Base-by-base conservation (phyloP, 2,888 invertebrate species). In the Sussaba pulchella region DNA sequence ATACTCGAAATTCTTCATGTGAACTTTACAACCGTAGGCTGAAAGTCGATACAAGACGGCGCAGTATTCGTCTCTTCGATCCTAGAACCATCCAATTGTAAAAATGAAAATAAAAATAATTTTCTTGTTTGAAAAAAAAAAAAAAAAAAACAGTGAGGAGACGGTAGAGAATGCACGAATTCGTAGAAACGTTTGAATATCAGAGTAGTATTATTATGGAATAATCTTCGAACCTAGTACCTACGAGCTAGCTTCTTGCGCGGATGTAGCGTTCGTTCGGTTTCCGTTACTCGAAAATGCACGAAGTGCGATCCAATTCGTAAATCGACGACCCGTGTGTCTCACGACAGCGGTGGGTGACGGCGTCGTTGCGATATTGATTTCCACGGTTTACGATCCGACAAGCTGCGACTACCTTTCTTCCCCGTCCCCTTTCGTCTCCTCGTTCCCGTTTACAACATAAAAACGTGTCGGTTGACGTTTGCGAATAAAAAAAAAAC, bases 351-450 rank as follows among this genome's bases (percentile, higher is more conserved):
- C 54, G 54, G 64, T 54, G 64, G 52, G 52, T 41, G 73, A 64
- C 52, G 63, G 45, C 59, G 47, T 21, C 41, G 69, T 47, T 19
- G 61, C 31, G 52, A 78, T 72, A 78, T 83, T 84, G 82, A 83
- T 84, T 84, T 52, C 72, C 76, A 75, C 77, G 77, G 59, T 85
- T 87, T 87, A 87, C 85, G 86, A 87, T 85, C 84, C 77, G 82
- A 81, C 85, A 87, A 87, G 87, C 87, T 87, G 86, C 81, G 82
- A 74, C 81, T 81, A 50, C 36, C 54, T 39, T 17, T 39, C 24
- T 17, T 3, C 39, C 17, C 10, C 31, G 2, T 12, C 26, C 31
- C 43, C 26, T 24, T 17, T n/a, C 5, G 10, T 52, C 47, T 36
- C 57, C 59, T 26, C 10, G 39, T 26, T 47, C 36, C n/a, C 45